Base-by-base conservation (phyloP, 2,888 invertebrate genomes). In the Adelphocoris suturalis region DNA sequence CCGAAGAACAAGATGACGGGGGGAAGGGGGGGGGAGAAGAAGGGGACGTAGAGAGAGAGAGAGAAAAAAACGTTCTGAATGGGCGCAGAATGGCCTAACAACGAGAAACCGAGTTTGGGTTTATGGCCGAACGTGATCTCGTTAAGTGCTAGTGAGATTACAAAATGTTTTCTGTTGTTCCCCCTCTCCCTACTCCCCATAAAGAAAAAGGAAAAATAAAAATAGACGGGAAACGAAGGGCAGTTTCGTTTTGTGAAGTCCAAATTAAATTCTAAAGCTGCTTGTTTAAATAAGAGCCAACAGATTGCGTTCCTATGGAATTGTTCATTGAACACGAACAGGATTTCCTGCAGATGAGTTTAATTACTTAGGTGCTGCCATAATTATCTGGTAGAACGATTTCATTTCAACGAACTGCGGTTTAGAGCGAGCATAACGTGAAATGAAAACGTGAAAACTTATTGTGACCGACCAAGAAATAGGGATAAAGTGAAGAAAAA, bases 121-220 rank as follows among this genome's bases (percentile, higher is more conserved):
- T 86, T 86, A 86, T 86, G 86, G 23, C 86, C 75, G 27, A 75
- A 86, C 86, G 86, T 86, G 86, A 86, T 86, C 86, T 86, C 86
- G 86, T 86, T 86, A 86, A 86, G 75, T 46, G 47, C 19, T 75
- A 75, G 19, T 19, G 75, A 86, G 86, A 86, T 86, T 86, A 86
- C 86, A 75, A 68, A 75, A 86, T 86, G 68, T 61, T 86, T 86
- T 47, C 23, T 52, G 37, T 46, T 78, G n/a, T n/a, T 68, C 68
- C 13, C 23, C 23, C 68, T 52, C 68, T 23, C 68, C 68, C 12
- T 23, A 5, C 12, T 23, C 23, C 13, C 68, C 11, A 19, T 19
- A 7, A 19, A n/a, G 23, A 19, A 9, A 27, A 68, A 13, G 23
- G 23, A 3, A 23, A 27, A 19, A 68, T 9, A 68, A 23, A 23